Conservation (phyloP, 2,888 invertebrate species). For the Eurytoma adleriae region DNA sequence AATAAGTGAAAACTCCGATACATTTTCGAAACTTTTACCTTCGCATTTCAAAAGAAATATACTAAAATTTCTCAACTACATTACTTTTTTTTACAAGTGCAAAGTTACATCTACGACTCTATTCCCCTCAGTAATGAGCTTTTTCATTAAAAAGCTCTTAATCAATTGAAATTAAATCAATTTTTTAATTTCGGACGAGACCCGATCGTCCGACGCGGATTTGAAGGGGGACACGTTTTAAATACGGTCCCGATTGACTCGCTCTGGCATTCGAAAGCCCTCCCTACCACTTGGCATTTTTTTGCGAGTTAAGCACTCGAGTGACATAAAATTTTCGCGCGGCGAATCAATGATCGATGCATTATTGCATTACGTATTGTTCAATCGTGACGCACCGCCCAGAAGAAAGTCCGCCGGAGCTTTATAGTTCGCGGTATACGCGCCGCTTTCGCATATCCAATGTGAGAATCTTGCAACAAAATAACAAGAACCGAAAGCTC, state of each 20-base stretch:
- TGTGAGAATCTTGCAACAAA: no score
- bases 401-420: background rate
- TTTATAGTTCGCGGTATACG: background rate
- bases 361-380: conserved; percentile 21
- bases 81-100: background rate
- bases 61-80: background rate
- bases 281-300: conserved; percentile 27
- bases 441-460: no score
- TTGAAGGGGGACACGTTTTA: no score
- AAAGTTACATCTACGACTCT: background rate
- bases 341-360: conserved; percentile 44
- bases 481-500: no score
- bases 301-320: conserved; percentile 46
- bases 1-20: conserved; percentile 17
- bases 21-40: conserved; percentile 25
- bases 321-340: conserved; percentile 41
- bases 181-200: no score
- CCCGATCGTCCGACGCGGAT: no score
- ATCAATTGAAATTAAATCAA: no score
- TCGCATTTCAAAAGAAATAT: conserved; percentile 15
- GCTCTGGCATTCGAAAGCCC: conserved; percentile 19
- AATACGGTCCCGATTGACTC: conserved; percentile 1
- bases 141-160: no score
- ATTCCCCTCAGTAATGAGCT: no score
- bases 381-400: conserved; percentile 6